Base-by-base conservation (phyloP, 2,888 invertebrate genomes). In the Eulithis testata region DNA sequence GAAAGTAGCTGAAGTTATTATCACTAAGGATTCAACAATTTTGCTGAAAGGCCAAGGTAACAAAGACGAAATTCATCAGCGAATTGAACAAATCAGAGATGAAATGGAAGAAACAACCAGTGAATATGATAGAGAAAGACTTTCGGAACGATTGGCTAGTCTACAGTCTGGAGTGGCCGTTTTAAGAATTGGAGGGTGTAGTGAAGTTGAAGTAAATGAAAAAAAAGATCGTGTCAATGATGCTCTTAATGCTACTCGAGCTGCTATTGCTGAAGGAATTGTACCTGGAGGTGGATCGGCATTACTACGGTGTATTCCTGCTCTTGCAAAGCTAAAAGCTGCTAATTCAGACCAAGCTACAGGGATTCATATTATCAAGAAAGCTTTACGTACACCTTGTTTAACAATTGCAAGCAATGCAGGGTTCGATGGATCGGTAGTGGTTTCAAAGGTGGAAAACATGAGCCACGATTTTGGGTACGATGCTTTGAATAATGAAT, bases 151-250 rank as follows among this genome's bases (percentile, higher is more conserved):
- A 74, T 89, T 99, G 66, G 97, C 98, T 3, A 96, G 98, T 79
- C 89, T 99, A 50, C 96, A 98, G 55, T 96, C 96, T 60, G 98
- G 96, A 40, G 96, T 96, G 14, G 96, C 96, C 4, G 94, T 96
- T 43, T 90, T 96, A 43, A 94, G 94, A 75, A 96, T 98, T 74
- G 98, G 98, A 54, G 98, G 98, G 57, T 96, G 97, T 67, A 96
- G 96, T 82, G 97, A 97, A 77, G 81, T 99, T 12, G 99, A 99
- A 91, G 98, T 99, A 0, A 98, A 97, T 80, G 99, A 99, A 91
- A 98, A 98, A 91, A 99, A 98, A 88, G 98, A 99, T 85, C 94
- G 99, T 54, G 98, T 99, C 0, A 97, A 97, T 80, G 99, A 99
- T 90, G 99, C 99, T 2, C 93, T 99, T 6, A 98, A 98, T 86